Conservation (phyloP, 2,888 invertebrate species). For the Esperia sulphurella region DNA sequence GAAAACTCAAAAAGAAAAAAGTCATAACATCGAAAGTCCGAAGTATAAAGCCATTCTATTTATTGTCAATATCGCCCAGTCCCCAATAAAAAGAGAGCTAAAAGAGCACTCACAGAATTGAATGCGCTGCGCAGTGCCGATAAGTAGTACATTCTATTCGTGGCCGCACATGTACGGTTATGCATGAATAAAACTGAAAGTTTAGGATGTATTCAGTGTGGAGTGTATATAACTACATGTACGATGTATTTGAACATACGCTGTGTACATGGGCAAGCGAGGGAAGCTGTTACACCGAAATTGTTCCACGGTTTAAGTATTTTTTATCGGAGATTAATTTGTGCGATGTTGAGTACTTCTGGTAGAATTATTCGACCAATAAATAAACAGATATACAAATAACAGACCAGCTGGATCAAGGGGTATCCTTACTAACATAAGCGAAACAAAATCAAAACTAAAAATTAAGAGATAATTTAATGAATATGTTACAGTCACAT, state of each 20-base stretch:
- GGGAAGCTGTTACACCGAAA: too few relatives aligned
- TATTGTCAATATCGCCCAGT: slow-evolving; percentile 14
- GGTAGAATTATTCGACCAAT: too few relatives aligned
- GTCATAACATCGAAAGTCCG: background rate
- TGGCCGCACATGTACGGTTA: background rate
- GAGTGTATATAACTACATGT: background rate
- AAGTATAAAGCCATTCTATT: slow-evolving; percentile 13
- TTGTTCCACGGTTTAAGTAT: too few relatives aligned
- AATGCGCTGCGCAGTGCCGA: slow-evolving; percentile 39
- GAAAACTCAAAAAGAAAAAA: background rate
- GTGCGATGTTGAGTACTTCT: too few relatives aligned
- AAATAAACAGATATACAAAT: too few relatives aligned
- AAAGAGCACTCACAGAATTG: slow-evolving; percentile 29
- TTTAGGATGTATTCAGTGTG: slow-evolving; percentile 1
- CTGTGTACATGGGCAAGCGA: too few relatives aligned
- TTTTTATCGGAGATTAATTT: too few relatives aligned
- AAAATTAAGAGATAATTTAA: too few relatives aligned
- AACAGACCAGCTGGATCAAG: too few relatives aligned
- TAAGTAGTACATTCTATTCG: slow-evolving; percentile 37
- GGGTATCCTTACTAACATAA: too few relatives aligned
- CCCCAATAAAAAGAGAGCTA: slow-evolving; percentile 12
- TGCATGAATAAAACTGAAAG: slow-evolving; percentile 6
- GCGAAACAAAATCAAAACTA: too few relatives aligned
- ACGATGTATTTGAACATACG: slow-evolving; percentile 2
- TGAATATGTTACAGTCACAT: too few relatives aligned